Conservation (phyloP, 2,888 invertebrate species). For the Tipula confusa region DNA sequence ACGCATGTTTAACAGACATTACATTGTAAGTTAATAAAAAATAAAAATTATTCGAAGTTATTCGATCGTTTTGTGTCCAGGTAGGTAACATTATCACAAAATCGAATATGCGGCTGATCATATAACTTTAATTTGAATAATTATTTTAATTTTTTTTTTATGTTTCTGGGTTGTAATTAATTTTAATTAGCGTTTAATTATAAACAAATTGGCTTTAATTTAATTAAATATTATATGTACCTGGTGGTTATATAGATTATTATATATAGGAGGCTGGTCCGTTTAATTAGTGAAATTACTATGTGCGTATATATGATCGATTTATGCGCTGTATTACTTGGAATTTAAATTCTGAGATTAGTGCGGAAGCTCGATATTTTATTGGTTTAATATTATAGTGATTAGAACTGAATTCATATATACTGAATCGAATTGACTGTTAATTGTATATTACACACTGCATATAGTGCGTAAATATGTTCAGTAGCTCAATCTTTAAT, state of each 20-base stretch:
- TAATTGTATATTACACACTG: too few species aligned
- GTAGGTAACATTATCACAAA: neutral
- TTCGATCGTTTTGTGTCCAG: neutral
- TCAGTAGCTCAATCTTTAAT: too few species aligned
- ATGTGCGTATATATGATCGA: neutral
- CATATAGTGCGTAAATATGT: too few species aligned
- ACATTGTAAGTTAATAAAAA: neutral
- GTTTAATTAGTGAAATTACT: neutral
- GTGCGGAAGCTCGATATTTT: too few species aligned
- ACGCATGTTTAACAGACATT: neutral
- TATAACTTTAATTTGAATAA: constrained; percentile 8
- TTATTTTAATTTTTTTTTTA: neutral
- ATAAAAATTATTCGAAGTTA: neutral
- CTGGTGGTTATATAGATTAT: neutral
- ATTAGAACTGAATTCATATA: too few species aligned
- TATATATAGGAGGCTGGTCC: neutral
- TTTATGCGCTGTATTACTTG: too few species aligned
- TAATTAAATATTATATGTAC: neutral
- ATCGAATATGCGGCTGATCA: neutral
- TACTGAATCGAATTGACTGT: too few species aligned
- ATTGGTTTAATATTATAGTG: too few species aligned
- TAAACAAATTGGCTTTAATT: neutral
- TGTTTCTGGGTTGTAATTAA: constrained; percentile 3
- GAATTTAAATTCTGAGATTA: too few species aligned
- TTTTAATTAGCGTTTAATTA: neutral